Base-by-base conservation (phyloP, 2,797 vertebrate species). In the Hydrocynus forskahlii region DNA sequence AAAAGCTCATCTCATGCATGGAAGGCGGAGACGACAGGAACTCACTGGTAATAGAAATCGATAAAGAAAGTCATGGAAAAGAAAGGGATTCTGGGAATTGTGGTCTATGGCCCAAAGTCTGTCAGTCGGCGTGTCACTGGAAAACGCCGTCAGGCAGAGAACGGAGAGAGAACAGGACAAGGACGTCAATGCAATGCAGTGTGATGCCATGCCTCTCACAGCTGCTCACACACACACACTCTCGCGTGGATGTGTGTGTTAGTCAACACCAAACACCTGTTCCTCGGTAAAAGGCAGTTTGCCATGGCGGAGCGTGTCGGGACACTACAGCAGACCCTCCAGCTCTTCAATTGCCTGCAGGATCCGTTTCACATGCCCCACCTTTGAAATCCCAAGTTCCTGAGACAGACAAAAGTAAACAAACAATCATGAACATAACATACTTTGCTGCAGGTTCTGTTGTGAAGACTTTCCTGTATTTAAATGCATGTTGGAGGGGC, bases 361-460 rank as follows among this genome's bases (percentile, higher is more conserved):
- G 89, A 85, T 95, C 94, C 0, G 91, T 85, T 57, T 95, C 94
- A 79, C 85, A 81, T 2, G 88, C 54, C 5, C 91, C 91, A 0
- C 91, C 87, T 91, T 91, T 95, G 75, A 92, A 84, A 60, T 95
- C 94, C 94, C 92, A 93, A 12, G 89, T 85, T 89, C 94, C 95
- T 94, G 86, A 21, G 10, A 55, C 25, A 6, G 21, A 45, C 38
- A 75, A 7, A 82, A 62, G 54, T 1, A 63, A 81, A 64, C 48
- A 21, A 55, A 38, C 25, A 48, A 57, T 1, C 1, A 6, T 43
- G 55, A 16, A 68, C 17, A 48, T 2, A 17, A 35, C 0, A 35
- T 4, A 35, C 21, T 9, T 29, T 63, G 21, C 45, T 8, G 45
- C 45, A 43, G 2, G 14, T 57, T 57, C 9, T 21, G 35, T 1